Evolutionary conservation across 2,113 vertebrate species (phyloP), one percentile per base, ranked within the genome.

Genomic region (Todiramphus chloris): DNA sequence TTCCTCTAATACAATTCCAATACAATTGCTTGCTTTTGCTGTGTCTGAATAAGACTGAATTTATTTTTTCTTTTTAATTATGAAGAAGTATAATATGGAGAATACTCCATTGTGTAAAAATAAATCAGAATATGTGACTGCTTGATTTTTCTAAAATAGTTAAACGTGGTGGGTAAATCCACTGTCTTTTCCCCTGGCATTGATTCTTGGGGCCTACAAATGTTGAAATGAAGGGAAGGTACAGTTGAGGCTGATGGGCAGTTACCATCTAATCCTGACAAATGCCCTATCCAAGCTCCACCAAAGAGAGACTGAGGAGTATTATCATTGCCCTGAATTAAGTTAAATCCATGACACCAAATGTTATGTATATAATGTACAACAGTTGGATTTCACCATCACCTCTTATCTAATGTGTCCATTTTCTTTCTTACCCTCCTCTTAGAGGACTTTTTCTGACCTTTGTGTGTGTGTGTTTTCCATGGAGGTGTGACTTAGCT

Each of bases 401-500:
- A 89, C 94, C 87, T 97, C 73, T 60, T 91, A 92, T 91, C 96
- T 95, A 44, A 14, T 44, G 9, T 58, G 58, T 62, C 86, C 28
- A 24, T 94, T 95, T 92, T 75, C 89, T 70, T 87, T 87, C 48
- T 73, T 64, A 39, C 16, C 3, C 35, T 90, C 17, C 43, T 82
- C 30, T 74, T 23, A 43, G 60, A 94, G 66, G 83, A 73, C 93
- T 83, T 89, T 64, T 81, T 50, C 73, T 93, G 96, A 95, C 93
- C 95, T 95, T 55, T 64, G 85, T 60, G 72, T 59, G 28, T 81
- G 48, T 58, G 55, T 55, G 25, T 79, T 92, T 81, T 67, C 93
- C 89, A 28, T 23, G 69, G 89, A 94, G 70, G 93, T 94, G 93
- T 84, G 91, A 94, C 89, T 89, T 63, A 27, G 74, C 91, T 87